Base-by-base conservation (phyloP, 2,888 invertebrate species). In the Malachius bipustulatus region DNA sequence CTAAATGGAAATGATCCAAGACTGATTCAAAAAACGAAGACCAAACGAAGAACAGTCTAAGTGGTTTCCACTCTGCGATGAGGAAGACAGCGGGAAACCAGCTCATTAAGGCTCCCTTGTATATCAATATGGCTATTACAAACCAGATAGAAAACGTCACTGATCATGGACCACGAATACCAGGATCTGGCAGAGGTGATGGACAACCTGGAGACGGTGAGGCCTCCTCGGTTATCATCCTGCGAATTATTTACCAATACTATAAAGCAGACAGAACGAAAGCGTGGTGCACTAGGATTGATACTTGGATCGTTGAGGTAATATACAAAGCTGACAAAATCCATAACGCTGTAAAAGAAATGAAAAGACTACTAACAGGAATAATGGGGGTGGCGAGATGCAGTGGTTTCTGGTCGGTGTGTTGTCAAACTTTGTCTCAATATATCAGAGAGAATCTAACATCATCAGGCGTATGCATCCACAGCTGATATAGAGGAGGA, bases 101-200 rank as follows among this genome's bases (percentile, higher is more conserved):
- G n/a, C n/a, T n/a, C n/a, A n/a, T n/a, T n/a, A n/a, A n/a, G n/a
- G n/a, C n/a, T n/a, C n/a, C n/a, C n/a, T n/a, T n/a, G n/a, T n/a
- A n/a, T 24, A 24, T 24, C 9, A 24, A 24, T 9, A 24, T 24
- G 24, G 24, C 24, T 24, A 24, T 24, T 24, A 24, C 24, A 24
- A 24, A 24, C 24, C 24, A 24, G 24, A 24, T 24, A 24, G 24
- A 24, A 24, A 24, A 24, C 9, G 24, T 8, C 9, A 24, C 24
- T 24, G 24, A 24, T 24, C 24, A 24, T 24, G 24, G 24, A 9
- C 24, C 24, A 24, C 24, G 24, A 9, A 24, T 24, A 24, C 24
- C 24, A 24, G 9, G 24, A 24, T 24, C 24, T 24, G 24, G 24
- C 24, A 24, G 24, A 9, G 9, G 24, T 8, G n/a, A n/a, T n/a